phyloP scores from a whole-genome alignment of 2,888 invertebrate genomes.

The Leptinotarsa juncta region DNA sequence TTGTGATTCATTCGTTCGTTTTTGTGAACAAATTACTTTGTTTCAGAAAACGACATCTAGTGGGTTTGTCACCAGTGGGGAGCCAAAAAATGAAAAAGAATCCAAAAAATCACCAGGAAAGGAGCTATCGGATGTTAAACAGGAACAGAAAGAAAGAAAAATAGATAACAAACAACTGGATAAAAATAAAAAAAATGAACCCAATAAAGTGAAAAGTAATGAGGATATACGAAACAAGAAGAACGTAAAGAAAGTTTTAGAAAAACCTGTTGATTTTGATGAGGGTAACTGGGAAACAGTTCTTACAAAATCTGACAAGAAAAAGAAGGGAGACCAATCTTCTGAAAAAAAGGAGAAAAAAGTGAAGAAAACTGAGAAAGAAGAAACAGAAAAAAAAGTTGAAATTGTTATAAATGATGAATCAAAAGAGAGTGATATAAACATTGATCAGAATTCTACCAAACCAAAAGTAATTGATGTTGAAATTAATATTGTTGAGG shows the following conservation, averaged over 20 bases:
- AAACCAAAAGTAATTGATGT: constrained; percentile 50
- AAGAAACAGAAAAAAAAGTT: constrained; percentile 66
- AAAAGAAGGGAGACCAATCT: constrained; percentile 71
- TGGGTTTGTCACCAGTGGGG: constrained; percentile 70
- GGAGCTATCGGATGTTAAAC: constrained; percentile 64
- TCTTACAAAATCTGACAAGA: constrained; percentile 78
- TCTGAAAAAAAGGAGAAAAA: constrained; percentile 62
- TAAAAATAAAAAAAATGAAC: constrained; percentile 65
- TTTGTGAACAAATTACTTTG: neutral
- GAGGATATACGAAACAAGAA: constrained; percentile 62
- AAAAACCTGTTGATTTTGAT: constrained; percentile 79
- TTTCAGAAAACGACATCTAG: constrained; percentile 73
- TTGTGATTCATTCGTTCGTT: too few species aligned
- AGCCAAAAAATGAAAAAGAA: constrained; percentile 71
- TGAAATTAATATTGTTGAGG: constrained; percentile 44
- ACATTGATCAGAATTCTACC: constrained; percentile 57
- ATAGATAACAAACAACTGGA: constrained; percentile 69
- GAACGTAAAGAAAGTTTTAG: constrained; percentile 68
- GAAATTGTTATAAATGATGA: constrained; percentile 69
- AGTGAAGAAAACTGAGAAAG: constrained; percentile 62
- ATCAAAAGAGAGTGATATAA: constrained; percentile 55
- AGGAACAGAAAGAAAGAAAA: constrained; percentile 63
- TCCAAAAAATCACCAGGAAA: constrained; percentile 66
- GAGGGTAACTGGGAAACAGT: constrained; percentile 83
- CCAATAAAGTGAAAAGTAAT: constrained; percentile 49